Evolutionary conservation across 2,888 invertebrate species (phyloP), one percentile per base, ranked within the genome.

Genomic region (Helobdella robusta): DNA sequence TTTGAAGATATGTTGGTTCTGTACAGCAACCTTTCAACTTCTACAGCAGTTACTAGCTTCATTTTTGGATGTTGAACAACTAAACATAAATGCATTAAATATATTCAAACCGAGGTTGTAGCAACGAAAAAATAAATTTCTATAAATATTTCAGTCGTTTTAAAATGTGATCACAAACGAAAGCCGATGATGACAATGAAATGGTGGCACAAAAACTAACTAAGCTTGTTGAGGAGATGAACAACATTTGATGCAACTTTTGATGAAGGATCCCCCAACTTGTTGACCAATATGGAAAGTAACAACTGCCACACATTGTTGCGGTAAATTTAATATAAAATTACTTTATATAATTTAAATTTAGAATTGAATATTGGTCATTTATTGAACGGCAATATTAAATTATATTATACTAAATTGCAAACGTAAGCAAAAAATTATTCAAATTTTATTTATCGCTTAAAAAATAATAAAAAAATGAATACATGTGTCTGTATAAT

Each of bases 41-140:
- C 94, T 23, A 83, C 83, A 2, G 91, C 83, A 15, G 97, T 88
- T 0, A 91, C 87, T 0, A 83, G 81, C 78, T 93, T 92, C 92
- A 95, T 95, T 72, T 89, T 89, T 0, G 91, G 88, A 81, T 95
- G 94, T 72, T 86, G n/a, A n/a, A n/a, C n/a, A n/a, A n/a, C n/a
- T n/a, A n/a, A n/a, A n/a, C n/a, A n/a, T n/a, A n/a, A n/a, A n/a
- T n/a, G n/a, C n/a, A n/a, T n/a, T n/a, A n/a, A n/a, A n/a, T n/a
- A n/a, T n/a, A n/a, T n/a, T n/a, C n/a, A n/a, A n/a, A n/a, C n/a
- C n/a, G n/a, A n/a, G n/a, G n/a, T n/a, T n/a, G n/a, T n/a, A n/a
- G n/a, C n/a, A n/a, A n/a, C n/a, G n/a, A n/a, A n/a, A n/a, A n/a
- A n/a, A n/a, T n/a, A n/a, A n/a, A n/a, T n/a, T n/a, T n/a, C n/a